Evolutionary conservation across 2,113 vertebrate genomes (phyloP).

Genomic region (Colossoma macropomum): DNA sequence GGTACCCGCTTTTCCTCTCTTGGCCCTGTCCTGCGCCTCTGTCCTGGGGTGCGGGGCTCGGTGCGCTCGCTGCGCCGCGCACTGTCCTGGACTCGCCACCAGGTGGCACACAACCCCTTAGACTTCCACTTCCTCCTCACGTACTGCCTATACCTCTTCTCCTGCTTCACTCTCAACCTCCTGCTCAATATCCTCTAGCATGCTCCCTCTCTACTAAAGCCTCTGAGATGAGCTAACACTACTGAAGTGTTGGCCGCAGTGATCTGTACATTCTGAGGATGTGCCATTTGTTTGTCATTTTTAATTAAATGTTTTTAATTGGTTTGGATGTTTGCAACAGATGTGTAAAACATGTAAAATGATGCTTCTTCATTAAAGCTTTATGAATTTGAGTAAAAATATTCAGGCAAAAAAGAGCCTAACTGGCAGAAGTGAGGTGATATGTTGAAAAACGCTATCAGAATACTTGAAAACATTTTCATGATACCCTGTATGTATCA

Average conservation of each 20-base stretch:
- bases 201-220: constrained; percentile 45
- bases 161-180: constrained; percentile 78
- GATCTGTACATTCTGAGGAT: constrained; percentile 57
- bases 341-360: constrained; percentile 53
- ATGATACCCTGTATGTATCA: too few relatives aligned
- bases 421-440: neutral
- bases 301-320: constrained; percentile 15
- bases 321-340: constrained; percentile 3
- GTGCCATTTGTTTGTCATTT: constrained; percentile 50
- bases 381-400: constrained; percentile 56
- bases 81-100: constrained; percentile 85
- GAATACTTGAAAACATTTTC: too few relatives aligned
- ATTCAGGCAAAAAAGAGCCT: constrained; percentile 30
- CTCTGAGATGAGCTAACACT: constrained; percentile 43
- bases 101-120: constrained; percentile 87
- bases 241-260: constrained; percentile 43
- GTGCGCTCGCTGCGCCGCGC: constrained; percentile 81
- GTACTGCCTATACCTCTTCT: constrained; percentile 86
- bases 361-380: constrained; percentile 14
- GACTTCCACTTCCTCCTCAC: constrained; percentile 90
- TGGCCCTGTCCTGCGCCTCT: constrained; percentile 78
- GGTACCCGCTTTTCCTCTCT: constrained; percentile 92
- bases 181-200: constrained; percentile 79
- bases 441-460: too few relatives aligned
- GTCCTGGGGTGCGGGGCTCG: constrained; percentile 75